Evolutionary conservation across 2,113 vertebrate species (phyloP), one percentile per base, ranked within the genome.

Genomic region (Copsychus sechellarum): DNA sequence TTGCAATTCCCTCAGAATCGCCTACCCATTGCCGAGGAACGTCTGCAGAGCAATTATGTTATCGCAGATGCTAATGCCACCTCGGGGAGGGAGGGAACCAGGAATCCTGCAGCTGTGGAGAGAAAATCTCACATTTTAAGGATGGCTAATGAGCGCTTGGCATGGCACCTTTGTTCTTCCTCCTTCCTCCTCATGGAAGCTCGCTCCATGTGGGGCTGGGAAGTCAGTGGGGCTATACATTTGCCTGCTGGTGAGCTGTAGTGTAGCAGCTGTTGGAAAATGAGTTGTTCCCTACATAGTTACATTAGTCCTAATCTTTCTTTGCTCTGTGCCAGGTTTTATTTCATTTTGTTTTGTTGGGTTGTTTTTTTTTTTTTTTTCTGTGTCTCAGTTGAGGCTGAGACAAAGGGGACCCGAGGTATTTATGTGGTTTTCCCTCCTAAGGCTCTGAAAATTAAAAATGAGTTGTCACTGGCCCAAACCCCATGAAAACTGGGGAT

Each of bases 391-490:
- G n/a, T 31, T 92, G 67, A 88, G 70, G 25, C 51, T 86, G 33
- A 91, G 87, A 96, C 82, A 96, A 97, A 94, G 56, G 51, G 56
- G 29, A 69, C 72, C 84, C 1, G 10, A 94, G 26, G 51, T 70
- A 77, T 80, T 95, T 86, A 65, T 66, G 71, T 9, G 1, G 36
- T 86, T 94, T 93, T 76, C 82, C 84, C 92, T 94, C 92, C 88
- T 71, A 84, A 86, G 86, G 92, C 65, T 86, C 88, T 71, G 92
- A 92, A 92, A 90, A 96, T 92, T 96, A 96, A 96, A 95, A 97
- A 95, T 96, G 88, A 92, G 95, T 96, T 95, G 90, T 96, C 82
- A 96, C 90, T 93, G 86, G 90, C 92, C 93, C 92, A 84, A 96
- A 34, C 95, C 86, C 90, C 90, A 91, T n/a, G 90, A 97, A 95